phyloP scores from a whole-genome alignment of 2,797 vertebrate genomes.

The Epinephelus malabaricus region DNA sequence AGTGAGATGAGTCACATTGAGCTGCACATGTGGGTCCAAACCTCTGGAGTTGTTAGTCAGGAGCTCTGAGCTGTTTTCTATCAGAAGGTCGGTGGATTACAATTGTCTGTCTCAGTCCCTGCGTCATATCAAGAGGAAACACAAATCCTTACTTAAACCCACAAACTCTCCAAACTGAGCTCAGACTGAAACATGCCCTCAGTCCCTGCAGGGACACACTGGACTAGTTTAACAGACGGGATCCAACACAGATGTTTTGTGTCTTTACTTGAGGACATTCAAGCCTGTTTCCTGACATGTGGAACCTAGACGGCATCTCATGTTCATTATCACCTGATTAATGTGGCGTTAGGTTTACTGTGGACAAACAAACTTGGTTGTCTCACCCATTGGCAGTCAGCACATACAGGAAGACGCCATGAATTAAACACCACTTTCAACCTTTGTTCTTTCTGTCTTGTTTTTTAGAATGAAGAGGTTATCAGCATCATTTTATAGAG shows the following conservation, averaged over 20 bases:
- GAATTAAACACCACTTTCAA: neutral
- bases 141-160: slow-evolving; percentile 72
- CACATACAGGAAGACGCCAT: neutral
- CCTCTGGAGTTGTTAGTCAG: no score
- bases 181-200: slow-evolving; percentile 84
- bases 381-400: neutral
- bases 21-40: no score
- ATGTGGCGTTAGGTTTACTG: neutral
- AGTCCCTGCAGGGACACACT: slow-evolving; percentile 34
- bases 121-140: slow-evolving; percentile 88
- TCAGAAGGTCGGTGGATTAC: slow-evolving; percentile 89
- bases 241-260: no score
- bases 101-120: slow-evolving; percentile 90
- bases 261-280: no score
- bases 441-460: neutral
- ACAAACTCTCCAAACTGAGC: slow-evolving; percentile 21
- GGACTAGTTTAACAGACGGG: neutral
- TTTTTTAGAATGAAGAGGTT: no score
- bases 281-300: neutral
- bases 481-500: no score
- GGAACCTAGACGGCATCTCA: neutral
- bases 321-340: neutral
- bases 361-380: neutral
- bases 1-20: no score
- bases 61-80: neutral